Evolutionary conservation across 2,888 invertebrate species (phyloP), one percentile per base, ranked within the genome.

Genomic region (Patella depressa): DNA sequence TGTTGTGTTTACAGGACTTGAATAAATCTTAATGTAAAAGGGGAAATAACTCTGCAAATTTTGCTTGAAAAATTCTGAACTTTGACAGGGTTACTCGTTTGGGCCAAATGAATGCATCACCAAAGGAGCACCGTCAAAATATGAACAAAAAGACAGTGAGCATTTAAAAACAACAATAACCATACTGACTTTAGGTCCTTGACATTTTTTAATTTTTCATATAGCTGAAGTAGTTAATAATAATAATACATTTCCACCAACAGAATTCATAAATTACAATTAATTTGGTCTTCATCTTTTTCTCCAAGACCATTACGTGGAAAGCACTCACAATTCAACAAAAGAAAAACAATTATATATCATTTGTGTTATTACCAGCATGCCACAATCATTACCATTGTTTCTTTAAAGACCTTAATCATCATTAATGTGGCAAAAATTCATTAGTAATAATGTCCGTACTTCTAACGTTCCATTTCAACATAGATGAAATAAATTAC

Each of bases 161-260:
- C 45, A 45, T 45, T 34, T 34, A 34, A 5, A 34, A 34, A 45
- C 9, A 45, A 45, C 45, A 45, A 45, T 45, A 45, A 45, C 34
- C 45, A 45, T 45, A 45, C 45, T 1, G 9, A 45, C 0, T 45
- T 45, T 65, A 65, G 65, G 65, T 65, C 65, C 65, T 65, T 65
- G 65, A 65, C 65, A 24, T 65, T 65, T 65, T 65, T 65, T 65
- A 65, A 65, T 65, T 65, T 65, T 65, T 24, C 65, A 65, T 65
- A 65, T 24, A 65, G 65, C 65, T 24, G 65, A 65, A 24, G 65
- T 65, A 65, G 65, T 65, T 65, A 65, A 65, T 65, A 65, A 65
- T 65, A 65, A 65, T 65, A 65, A 65, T 65, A 65, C 19, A 65
- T 65, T 65, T 65, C 65, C 65, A 65, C 65, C 65, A 65, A 65